Base-by-base conservation (phyloP, 92 coral and sea anemone genomes). In the Bergia puertoricense region DNA sequence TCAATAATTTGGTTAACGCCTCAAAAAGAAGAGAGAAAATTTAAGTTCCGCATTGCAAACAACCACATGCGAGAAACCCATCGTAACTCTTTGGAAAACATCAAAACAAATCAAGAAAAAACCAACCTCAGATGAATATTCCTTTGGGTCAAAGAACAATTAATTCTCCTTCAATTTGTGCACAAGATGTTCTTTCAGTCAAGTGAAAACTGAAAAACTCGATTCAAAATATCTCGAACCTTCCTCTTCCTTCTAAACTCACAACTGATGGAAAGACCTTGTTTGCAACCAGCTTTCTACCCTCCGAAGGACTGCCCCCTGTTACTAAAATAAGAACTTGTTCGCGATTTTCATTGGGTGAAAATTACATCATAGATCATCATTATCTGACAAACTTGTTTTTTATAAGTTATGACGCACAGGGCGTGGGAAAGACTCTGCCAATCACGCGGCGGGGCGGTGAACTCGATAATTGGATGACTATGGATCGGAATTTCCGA, bases 1-100 rank as follows among this genome's bases (percentile, higher is more conserved):
- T 30, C 5, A n/a, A 36, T 14, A 23, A 11, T 10, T 30, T 4
- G 43, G 43, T 46, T 45, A 67, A 46, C 40, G 20, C 66, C 82
- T 23, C 57, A 79, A 76, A 79, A 48, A 50, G 62, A 23, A 79
- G n/a, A 76, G 14, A 80, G 68, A 41, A 80, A 56, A 80, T 30
- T 15, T 5, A 56, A 80, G 85, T 80, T 80, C 85, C 85, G 85
- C 85, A 80, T 57, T 80, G 68, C 85, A 80, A 30, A 1, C 73
- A 15, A 5, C 82, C 46, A n/a, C 44, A 7, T 9, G 43, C 65
- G n/a, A 36, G n/a, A 37, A 15, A 59, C 8, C 43, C 20, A 38
- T 16, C 10, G 11, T 6, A 16, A 13, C 16, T 56, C 72, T 76
- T 76, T 76, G 48, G 45, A 37, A 39, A 80, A 54, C 85, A 8